Evolutionary conservation across 2,888 invertebrate genomes (phyloP).

Genomic region (Atethmia centrago): DNA sequence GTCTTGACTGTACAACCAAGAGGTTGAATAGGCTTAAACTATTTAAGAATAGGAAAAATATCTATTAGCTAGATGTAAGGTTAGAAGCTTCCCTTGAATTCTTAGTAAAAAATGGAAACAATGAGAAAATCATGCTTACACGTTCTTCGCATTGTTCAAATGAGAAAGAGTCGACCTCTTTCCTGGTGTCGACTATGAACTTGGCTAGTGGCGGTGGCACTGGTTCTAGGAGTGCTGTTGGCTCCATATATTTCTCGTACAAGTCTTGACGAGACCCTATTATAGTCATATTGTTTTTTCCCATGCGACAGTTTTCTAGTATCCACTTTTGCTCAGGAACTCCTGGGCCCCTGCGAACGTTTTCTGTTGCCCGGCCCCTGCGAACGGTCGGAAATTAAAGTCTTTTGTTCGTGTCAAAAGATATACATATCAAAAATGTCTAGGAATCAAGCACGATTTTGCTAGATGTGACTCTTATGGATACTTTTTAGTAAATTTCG

Average conservation of each 20-base stretch:
- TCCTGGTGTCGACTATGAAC: neutral
- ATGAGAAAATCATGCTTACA: conserved; percentile 4
- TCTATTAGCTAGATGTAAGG: neutral
- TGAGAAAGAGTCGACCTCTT: no score
- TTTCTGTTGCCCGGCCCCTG: neutral
- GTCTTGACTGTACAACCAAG: no score
- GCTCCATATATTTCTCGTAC: conserved; percentile 20
- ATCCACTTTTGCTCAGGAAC: conserved; percentile 19
- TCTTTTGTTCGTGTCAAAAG: neutral
- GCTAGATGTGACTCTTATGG: no score
- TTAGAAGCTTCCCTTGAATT: no score
- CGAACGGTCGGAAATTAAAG: neutral
- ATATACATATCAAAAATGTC: no score
- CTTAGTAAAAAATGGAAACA: neutral
- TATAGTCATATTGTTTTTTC: neutral
- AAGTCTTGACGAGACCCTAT: conserved; percentile 14
- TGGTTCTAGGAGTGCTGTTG: neutral
- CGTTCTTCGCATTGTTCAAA: neutral
- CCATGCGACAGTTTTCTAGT: conserved; percentile 5
- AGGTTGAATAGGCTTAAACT: neutral
- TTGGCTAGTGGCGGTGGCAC: neutral
- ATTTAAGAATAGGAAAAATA: neutral
- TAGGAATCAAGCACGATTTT: no score
- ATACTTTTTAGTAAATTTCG: no score
- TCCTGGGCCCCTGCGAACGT: conserved; percentile 15